Percentiles rank a stretch among this genome's conserved stretches.
These are phyloP conservation scores for Erythrolamprus reginae DNA, from an alignment of 2,113 vertebrate species.

Conservation along the genomic window DNA sequence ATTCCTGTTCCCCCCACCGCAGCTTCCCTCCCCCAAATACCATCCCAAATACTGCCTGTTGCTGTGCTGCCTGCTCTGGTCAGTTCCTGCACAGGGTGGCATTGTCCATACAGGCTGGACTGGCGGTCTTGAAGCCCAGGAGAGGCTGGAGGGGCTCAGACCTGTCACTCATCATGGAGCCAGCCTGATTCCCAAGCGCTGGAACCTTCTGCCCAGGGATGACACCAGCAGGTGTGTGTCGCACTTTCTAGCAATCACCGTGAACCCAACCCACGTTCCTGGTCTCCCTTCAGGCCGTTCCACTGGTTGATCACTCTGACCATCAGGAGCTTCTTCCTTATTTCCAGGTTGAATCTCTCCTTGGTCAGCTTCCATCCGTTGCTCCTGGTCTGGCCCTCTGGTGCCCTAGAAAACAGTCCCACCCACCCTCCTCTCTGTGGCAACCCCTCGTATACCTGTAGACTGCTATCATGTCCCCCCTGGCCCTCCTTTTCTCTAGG, in stretches of 20 bases:
- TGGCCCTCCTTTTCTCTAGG: no score
- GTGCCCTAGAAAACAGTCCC: no score
- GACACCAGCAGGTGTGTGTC: background rate
- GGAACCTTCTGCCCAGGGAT: background rate
- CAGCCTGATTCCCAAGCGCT: background rate
- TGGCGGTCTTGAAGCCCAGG: background rate
- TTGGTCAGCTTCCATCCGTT: no score
- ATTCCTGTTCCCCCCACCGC: no score
- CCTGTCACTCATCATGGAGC: background rate
- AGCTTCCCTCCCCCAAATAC: background rate
- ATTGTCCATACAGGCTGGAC: background rate
- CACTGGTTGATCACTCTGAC: no score
- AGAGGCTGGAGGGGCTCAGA: background rate
- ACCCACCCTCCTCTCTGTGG: no score
- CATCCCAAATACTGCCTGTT: no score
- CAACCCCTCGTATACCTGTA: no score
- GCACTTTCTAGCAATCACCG: background rate
- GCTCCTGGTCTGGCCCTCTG: no score
- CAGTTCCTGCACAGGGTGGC: background rate
- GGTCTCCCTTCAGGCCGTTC: background rate
- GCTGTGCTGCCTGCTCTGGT: background rate
- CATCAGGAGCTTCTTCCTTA: no score
- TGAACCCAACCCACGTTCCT: background rate
- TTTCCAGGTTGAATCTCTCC: no score
- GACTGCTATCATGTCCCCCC: no score